A percentile compares a stretch with the other conserved stretches of the same genome.
Conservation (phyloP, 2,888 invertebrate genomes). For the Dynastes hyllus region DNA sequence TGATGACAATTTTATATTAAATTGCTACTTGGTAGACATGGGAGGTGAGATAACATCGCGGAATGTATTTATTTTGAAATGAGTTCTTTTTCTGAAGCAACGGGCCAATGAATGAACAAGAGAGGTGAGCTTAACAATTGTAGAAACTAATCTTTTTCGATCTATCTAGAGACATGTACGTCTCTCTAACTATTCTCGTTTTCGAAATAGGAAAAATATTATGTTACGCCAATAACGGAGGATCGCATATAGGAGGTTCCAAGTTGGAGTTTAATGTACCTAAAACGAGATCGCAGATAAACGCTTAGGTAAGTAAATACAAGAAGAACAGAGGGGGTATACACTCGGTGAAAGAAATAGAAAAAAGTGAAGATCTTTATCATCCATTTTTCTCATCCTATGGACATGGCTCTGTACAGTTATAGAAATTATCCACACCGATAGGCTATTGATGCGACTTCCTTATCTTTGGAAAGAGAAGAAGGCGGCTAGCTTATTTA, state of each 20-base stretch:
- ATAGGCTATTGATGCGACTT: slow-evolving; percentile 18
- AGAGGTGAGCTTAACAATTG: slow-evolving; percentile 23
- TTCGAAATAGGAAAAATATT: slow-evolving; percentile 43
- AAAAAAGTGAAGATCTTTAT: slow-evolving; percentile 26
- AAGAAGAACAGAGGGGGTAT: slow-evolving; percentile 1
- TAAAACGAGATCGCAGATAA: slow-evolving; percentile 32
- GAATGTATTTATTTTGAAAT: slow-evolving; percentile 39
- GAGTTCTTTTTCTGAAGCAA: slow-evolving; percentile 15
- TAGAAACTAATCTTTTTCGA: slow-evolving; percentile 48
- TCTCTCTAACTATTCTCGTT: neutral
- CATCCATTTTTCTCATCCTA: slow-evolving; percentile 14
- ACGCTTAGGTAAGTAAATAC: neutral
- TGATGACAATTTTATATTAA: slow-evolving; percentile 44
- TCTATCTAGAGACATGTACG: neutral
- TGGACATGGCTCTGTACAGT: slow-evolving; percentile 2
- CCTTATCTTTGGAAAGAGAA: neutral
- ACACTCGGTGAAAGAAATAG: neutral
- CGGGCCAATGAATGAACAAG: neutral
- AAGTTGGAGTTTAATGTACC: slow-evolving; percentile 25
- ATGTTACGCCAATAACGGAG: slow-evolving; percentile 42
- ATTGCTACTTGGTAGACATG: slow-evolving; percentile 48
- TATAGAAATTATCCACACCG: slow-evolving; percentile 27
- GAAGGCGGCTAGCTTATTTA: slow-evolving; percentile 6
- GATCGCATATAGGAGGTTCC: neutral
- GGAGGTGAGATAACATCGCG: slow-evolving; percentile 39